Percentiles rank a stretch among this genome's conserved stretches.
These are phyloP conservation scores for Solenodon paradoxus DNA, from an alignment of 2,113 vertebrate genomes.

Conservation along the genomic window DNA sequence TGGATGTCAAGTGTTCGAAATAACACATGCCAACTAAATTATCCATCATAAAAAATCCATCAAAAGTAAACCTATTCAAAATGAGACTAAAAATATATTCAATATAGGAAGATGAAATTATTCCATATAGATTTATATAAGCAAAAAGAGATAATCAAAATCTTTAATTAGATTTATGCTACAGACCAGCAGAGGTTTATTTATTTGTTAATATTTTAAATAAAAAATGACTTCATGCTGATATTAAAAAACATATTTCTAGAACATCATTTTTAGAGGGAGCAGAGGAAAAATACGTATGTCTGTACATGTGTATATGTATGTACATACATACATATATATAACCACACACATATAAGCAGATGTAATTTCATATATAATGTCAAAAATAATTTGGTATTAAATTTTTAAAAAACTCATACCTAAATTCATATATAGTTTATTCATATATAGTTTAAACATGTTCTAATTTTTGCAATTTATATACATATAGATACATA, in stretches of 20 bases:
- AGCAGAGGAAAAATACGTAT: neutral
- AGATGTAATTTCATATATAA: neutral
- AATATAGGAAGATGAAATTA: neutral
- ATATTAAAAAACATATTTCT: neutral
- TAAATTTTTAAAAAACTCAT: neutral
- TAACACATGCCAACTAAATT: neutral
- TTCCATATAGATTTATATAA: neutral
- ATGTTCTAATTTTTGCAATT: neutral
- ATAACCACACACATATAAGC: neutral
- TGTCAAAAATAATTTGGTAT: neutral
- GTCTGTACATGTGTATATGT: neutral
- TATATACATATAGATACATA: neutral
- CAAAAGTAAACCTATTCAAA: neutral
- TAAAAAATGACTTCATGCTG: neutral
- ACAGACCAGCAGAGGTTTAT: neutral
- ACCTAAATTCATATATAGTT: neutral
- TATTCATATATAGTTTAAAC: neutral
- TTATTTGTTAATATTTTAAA: neutral
- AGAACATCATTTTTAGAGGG: neutral
- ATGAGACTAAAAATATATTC: neutral
- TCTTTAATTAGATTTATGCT: neutral
- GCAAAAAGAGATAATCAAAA: neutral
- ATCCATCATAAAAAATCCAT: neutral
- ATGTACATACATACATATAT: neutral
- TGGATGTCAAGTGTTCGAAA: neutral